Evolutionary conservation across 2,888 invertebrate species (phyloP), one percentile per base, ranked within the genome.

Genomic region (Aphodius granarius): DNA sequence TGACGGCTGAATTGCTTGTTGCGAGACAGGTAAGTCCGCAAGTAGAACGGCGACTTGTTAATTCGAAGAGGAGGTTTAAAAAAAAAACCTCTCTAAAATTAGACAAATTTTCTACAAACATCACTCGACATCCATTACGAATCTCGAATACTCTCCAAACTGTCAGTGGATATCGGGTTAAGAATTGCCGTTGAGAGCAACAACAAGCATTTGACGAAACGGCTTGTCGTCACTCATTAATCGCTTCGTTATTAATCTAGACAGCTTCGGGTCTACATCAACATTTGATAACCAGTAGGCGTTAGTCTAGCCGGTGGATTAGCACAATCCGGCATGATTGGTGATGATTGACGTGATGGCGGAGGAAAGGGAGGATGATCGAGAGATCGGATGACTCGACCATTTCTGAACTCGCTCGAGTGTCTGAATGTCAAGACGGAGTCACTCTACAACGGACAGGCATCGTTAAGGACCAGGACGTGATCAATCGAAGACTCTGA

Each of bases 1-100:
- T 85, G 86, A 85, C 86, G 83, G 83, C 82, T 85, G 85, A 85
- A 85, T 85, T 81, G 83, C 83, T 84, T 83, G 84, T 83, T 84
- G 83, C 79, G 66, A 79, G 81, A 81, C 83, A 83, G 82, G 80
- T 81, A 78, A 68, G 21, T 22, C 21, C 68, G 68, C 6, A 68
- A 22, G 21, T 68, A 68, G 22, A 68, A 68, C 68, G 22, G 20
- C 68, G 68, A 68, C 68, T 68, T 68, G 68, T 68, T 68, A 20
- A 22, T 22, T 68, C 43, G 43, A 43, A 6, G 43, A 43, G 43
- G 13, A 43, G 43, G 13, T 9, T 23, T 6, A 43, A 43, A 43
- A 43, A 43, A 43, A 43, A 13, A 43, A 43, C 43, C 43, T 43
- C 43, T 43, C 43, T 43, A 43, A 43, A 43, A 43, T 43, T 43